phyloP scores from a whole-genome alignment of 2,888 invertebrate species.

The Ellobium chinense region DNA sequence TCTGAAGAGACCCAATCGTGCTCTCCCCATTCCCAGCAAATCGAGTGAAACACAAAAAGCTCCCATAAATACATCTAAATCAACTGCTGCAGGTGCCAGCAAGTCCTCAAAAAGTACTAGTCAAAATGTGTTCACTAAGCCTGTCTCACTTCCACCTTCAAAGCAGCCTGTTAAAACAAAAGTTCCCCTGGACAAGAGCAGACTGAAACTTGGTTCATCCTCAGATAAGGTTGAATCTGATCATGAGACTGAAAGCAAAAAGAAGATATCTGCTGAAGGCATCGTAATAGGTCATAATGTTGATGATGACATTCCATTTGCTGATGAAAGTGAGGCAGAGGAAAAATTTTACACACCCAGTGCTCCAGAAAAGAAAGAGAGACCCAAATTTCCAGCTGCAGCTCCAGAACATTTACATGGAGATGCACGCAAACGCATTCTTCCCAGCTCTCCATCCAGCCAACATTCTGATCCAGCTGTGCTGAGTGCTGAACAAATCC shows the following conservation, averaged over 20 bases:
- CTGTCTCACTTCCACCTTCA: background rate
- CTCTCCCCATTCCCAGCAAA: background rate
- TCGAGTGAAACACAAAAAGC: background rate
- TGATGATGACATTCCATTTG: slow-evolving; percentile 72
- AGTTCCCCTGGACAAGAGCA: slow-evolving; percentile 64
- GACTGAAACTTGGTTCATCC: slow-evolving; percentile 53
- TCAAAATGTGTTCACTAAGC: background rate
- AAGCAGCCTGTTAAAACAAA: slow-evolving; percentile 46
- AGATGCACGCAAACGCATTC: slow-evolving; percentile 61
- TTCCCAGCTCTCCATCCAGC: slow-evolving; percentile 60
- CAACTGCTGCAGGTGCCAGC: background rate
- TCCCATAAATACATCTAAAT: background rate
- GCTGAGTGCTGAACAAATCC: slow-evolving; percentile 79
- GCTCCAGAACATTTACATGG: slow-evolving; percentile 5
- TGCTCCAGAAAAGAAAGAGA: slow-evolving; percentile 59
- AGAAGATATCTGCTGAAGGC: slow-evolving; percentile 67
- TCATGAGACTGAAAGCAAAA: slow-evolving; percentile 50
- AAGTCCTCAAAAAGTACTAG: background rate
- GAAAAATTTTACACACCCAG: slow-evolving; percentile 72
- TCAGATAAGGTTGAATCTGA: slow-evolving; percentile 50
- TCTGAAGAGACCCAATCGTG: background rate
- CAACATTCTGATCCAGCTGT: slow-evolving; percentile 53
- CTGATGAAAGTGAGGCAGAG: slow-evolving; percentile 70
- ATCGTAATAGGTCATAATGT: slow-evolving; percentile 57
- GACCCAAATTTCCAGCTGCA: slow-evolving; percentile 24